Evolutionary conservation across 2,113 vertebrate genomes (phyloP).

Genomic region (Pterophyllum scalare): DNA sequence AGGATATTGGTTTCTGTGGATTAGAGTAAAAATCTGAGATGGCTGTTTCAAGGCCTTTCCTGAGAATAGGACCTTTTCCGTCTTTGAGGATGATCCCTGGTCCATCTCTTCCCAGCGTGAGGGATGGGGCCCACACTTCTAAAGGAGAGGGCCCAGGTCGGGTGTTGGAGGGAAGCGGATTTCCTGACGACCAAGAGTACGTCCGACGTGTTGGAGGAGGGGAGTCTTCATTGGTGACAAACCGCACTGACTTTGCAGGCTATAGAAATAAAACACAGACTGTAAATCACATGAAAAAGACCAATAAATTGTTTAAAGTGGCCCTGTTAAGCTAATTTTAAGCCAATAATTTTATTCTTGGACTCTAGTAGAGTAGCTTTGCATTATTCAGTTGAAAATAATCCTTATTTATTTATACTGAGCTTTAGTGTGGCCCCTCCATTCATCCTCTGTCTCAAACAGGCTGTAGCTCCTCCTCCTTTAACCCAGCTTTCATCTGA

Average conservation of each 20-base stretch:
- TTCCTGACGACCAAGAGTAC: slow-evolving; percentile 78
- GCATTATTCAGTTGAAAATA: neutral
- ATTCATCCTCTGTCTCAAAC: too few relatives aligned
- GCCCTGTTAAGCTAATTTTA: neutral
- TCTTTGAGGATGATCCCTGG: slow-evolving; percentile 85
- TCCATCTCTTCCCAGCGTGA: slow-evolving; percentile 82
- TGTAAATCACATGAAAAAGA: neutral
- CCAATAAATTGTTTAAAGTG: neutral
- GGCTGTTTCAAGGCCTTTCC: slow-evolving; percentile 76
- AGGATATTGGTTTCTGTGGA: slow-evolving; percentile 48
- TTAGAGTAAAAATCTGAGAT: slow-evolving; percentile 66
- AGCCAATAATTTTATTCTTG: neutral
- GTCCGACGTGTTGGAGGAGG: slow-evolving; percentile 79
- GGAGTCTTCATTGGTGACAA: slow-evolving; percentile 86
- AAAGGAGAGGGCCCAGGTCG: slow-evolving; percentile 53
- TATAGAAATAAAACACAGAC: slow-evolving; percentile 58
- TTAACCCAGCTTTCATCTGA: neutral
- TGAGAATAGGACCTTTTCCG: slow-evolving; percentile 79
- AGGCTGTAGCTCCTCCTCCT: neutral
- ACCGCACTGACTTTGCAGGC: slow-evolving; percentile 94
- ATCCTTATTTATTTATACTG: neutral
- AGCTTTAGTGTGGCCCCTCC: neutral
- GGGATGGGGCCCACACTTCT: slow-evolving; percentile 80
- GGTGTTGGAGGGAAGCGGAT: slow-evolving; percentile 48
- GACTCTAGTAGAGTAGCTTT: neutral